Conservation (phyloP, 2,113 vertebrate species). For the Gallinago undulata region DNA sequence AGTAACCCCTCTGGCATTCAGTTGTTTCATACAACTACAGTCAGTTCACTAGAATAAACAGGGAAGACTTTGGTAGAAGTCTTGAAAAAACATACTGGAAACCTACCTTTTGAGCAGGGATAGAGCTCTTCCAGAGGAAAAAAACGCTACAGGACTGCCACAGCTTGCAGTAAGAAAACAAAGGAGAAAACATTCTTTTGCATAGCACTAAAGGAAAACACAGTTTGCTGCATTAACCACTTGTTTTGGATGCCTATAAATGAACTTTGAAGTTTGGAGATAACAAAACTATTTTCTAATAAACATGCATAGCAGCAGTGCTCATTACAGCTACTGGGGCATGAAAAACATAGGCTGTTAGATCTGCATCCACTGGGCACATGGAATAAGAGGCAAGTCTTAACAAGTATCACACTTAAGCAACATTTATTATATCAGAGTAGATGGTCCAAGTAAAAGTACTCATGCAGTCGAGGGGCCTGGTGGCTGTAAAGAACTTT, state of each 20-base stretch:
- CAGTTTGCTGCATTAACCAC: neutral
- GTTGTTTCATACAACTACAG: fast-evolving
- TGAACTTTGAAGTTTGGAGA: neutral
- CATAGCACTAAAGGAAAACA: neutral
- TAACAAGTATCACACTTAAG: neutral
- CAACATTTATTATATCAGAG: constrained; percentile 57
- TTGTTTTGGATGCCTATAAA: neutral
- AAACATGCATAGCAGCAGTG: fast-evolving
- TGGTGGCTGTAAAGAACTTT: neutral
- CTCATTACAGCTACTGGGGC: fast-evolving
- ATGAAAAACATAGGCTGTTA: neutral
- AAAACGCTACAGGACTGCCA: fast-evolving
- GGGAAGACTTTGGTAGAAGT: fast-evolving
- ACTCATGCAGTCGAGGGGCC: constrained; percentile 55
- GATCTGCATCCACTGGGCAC: fast-evolving
- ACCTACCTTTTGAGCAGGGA: neutral
- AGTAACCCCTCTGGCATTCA: too few relatives aligned
- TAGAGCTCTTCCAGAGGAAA: neutral
- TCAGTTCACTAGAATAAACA: too few relatives aligned
- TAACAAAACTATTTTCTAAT: fast-evolving
- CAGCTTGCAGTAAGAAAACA: neutral
- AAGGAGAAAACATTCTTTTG: neutral
- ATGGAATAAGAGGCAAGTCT: neutral
- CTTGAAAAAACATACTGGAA: neutral
- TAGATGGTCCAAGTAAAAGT: constrained; percentile 58